Evolutionary conservation across 2,797 vertebrate genomes (phyloP).

Genomic region (Alectoris magna): DNA sequence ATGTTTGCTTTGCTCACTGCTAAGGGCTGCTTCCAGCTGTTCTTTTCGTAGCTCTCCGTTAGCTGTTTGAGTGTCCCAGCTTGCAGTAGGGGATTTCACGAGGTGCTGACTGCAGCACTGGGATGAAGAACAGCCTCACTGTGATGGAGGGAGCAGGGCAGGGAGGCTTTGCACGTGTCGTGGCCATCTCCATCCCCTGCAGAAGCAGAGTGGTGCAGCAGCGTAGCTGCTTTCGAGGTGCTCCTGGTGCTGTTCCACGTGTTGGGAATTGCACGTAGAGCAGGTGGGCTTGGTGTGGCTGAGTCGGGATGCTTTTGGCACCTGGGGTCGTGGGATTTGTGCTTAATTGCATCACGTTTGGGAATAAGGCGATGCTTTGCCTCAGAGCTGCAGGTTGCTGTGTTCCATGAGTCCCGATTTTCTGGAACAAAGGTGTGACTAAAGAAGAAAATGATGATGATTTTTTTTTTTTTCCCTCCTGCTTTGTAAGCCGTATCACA

Average conservation of each 20-base stretch:
- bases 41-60: rapidly evolving
- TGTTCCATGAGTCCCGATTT: slow-evolving; percentile 10
- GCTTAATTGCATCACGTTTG: rapidly evolving
- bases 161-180: neutral
- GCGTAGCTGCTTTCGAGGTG: neutral
- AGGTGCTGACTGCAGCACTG: neutral
- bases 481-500: slow-evolving; percentile 24
- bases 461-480: neutral
- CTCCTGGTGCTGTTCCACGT: neutral
- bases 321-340: neutral
- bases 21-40: neutral
- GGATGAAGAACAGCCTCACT: neutral
- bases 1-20: rapidly evolving
- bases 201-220: neutral
- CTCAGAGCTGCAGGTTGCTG: neutral
- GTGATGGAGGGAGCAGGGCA: neutral
- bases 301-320: rapidly evolving
- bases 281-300: neutral
- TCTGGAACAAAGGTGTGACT: slow-evolving; percentile 59
- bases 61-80: rapidly evolving
- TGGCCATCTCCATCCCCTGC: neutral
- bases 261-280: neutral
- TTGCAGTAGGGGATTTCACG: rapidly evolving
- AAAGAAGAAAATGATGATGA: neutral
- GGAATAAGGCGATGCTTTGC: neutral